These are phyloP conservation scores for Amblyornis subalaris DNA, from an alignment of 2,113 vertebrate genomes.

Conservation along the genomic window DNA sequence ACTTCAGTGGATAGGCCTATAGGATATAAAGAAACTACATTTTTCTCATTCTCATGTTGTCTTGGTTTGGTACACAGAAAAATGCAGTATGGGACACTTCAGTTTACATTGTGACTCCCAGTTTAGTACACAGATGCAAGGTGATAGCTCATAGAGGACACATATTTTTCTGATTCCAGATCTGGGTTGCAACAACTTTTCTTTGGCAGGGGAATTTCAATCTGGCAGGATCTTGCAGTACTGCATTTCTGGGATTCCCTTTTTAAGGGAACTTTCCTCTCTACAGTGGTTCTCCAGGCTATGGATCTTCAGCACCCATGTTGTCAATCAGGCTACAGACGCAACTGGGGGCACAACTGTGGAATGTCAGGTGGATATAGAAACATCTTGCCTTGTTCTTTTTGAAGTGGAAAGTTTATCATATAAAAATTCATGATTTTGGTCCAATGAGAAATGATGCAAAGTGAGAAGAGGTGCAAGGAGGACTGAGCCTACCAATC, in stretches of 20 bases:
- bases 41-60: not conserved
- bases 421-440: not conserved
- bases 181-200: not conserved
- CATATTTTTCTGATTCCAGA: not conserved
- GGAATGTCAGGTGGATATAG: not conserved
- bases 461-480: not conserved
- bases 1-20: not conserved
- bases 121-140: fast-evolving
- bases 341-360: not conserved
- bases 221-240: not conserved
- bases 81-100: not conserved
- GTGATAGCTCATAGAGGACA: fast-evolving
- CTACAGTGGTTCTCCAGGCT: not conserved
- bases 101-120: not conserved
- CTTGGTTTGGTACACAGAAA: not conserved
- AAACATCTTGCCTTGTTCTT: not conserved
- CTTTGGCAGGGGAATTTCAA: not conserved
- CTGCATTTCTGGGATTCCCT: not conserved
- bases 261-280: not conserved
- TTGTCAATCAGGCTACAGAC: not conserved
- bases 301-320: fast-evolving
- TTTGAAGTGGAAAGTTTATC: not conserved
- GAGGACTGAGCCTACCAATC: not conserved
- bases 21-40: not conserved
- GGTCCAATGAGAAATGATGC: not conserved